Evolutionary conservation across 1,140 invertebrate species (phyloP).

Genomic region (Acromyrmex echinatior): DNA sequence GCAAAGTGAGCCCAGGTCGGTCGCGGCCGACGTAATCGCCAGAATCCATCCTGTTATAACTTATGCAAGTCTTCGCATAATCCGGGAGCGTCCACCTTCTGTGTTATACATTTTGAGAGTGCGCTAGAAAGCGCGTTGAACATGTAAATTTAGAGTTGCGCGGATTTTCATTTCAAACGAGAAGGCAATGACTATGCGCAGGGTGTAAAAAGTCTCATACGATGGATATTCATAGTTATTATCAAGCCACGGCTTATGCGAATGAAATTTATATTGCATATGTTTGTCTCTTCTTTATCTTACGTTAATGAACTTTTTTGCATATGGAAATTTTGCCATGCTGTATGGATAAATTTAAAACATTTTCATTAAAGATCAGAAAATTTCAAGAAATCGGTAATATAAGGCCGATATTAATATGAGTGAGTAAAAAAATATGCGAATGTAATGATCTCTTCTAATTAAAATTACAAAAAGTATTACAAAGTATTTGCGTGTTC

Average conservation of each 20-base stretch:
- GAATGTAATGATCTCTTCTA: neutral
- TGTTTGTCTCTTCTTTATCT: conserved; percentile 12
- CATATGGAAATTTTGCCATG: neutral
- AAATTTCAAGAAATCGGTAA: neutral
- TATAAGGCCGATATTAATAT: neutral
- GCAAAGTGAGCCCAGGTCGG: conserved; percentile 60
- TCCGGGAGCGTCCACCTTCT: conserved; percentile 52
- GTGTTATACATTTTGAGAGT: conserved; percentile 54
- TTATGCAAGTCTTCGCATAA: conserved; percentile 64
- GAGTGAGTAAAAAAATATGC: neutral
- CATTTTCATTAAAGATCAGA: conserved; percentile 17
- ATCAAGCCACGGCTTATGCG: conserved; percentile 18
- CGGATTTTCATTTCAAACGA: conserved; percentile 60
- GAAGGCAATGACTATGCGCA: conserved; percentile 20
- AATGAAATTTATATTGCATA: conserved; percentile 26
- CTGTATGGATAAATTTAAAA: conserved; percentile 24
- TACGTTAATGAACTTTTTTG: conserved; percentile 30
- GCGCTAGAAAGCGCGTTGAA: conserved; percentile 46
- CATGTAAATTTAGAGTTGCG: conserved; percentile 54
- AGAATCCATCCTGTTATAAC: conserved; percentile 68
- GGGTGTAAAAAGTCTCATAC: conserved; percentile 16
- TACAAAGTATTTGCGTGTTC: neutral
- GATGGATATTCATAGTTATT: conserved; percentile 56
- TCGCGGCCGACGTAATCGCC: conserved; percentile 50
- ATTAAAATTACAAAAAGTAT: neutral